Evolutionary conservation across 2,113 vertebrate species (phyloP), one percentile per base, ranked within the genome.

Genomic region (Gorilla gorilla): DNA sequence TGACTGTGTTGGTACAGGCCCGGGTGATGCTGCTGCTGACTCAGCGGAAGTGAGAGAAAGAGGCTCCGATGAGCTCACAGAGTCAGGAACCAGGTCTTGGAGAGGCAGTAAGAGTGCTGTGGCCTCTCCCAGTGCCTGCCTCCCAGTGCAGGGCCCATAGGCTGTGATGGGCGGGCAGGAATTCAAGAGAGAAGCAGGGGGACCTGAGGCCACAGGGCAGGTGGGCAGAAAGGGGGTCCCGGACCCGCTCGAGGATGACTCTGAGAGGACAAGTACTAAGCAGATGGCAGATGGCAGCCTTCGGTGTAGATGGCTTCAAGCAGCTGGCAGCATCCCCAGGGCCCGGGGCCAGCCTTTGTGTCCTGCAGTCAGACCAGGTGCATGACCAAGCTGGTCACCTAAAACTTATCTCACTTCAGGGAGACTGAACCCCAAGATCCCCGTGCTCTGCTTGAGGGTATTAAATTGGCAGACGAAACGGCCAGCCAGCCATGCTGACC

Each of bases 1-100:
- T 0, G 1, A 75, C 73, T 14, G 79, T 73, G 96, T 75, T 22
- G 9, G 61, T 84, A 94, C 96, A 88, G 85, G 90, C 87, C 92
- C 8, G 22, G 27, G 82, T 1, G 76, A 50, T 12, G 57, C 70
- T 16, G 48, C 81, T 12, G 57, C 61, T 18, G 0, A 45, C 70
- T 10, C 61, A 32, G 61, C 27, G 5, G 0, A 12, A 4, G 68
- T 40, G 50, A 78, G 88, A 82, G 80, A 96, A 40, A 32, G 20
- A 0, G 8, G 20, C 40, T 35, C 10, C 1, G 0, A 9, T 16
- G 0, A 61, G 43, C 68, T 92, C 35, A 20, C 1, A 3, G 93
- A 84, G 81, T 82, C 97, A 89, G 81, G 93, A 94, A 30, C 48
- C 45, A 10, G 72, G 8, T 14, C 25, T 5, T 3, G 0, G 85